These are phyloP conservation scores for Cataglyphis altisquamis DNA, from an alignment of 2,888 invertebrate genomes.

Conservation along the genomic window DNA sequence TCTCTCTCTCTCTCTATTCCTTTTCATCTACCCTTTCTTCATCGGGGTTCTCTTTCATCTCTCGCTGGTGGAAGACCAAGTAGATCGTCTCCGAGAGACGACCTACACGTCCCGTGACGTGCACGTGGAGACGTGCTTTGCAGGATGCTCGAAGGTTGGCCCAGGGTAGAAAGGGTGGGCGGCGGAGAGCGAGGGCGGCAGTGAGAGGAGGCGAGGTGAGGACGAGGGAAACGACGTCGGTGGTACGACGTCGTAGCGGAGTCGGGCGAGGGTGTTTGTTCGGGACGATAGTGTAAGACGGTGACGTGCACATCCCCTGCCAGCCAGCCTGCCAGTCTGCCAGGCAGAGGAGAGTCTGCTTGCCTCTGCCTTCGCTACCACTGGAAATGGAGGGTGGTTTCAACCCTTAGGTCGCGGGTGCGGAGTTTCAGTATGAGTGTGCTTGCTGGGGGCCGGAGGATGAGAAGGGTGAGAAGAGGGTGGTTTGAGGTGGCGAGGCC, in stretches of 20 bases:
- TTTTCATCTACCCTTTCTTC: constrained; percentile 42
- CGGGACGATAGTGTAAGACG: constrained; percentile 86
- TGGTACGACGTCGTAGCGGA: constrained; percentile 68
- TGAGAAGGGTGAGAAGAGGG: constrained; percentile 67
- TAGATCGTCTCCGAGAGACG: constrained; percentile 67
- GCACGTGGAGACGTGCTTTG: constrained; percentile 68
- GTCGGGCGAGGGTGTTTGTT: constrained; percentile 83
- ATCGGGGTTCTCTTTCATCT: constrained; percentile 41
- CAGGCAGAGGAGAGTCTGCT: constrained; percentile 73
- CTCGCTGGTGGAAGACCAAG: constrained; percentile 56
- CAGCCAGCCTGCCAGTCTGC: constrained; percentile 80
- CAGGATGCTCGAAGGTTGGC: constrained; percentile 80
- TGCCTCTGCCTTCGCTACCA: constrained; percentile 80
- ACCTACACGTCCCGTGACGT: constrained; percentile 72
- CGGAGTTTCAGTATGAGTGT: constrained; percentile 74
- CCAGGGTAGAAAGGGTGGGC: constrained; percentile 55
- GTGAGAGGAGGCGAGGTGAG: constrained; percentile 29
- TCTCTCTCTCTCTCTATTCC: constrained; percentile 21
- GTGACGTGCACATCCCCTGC: constrained; percentile 85
- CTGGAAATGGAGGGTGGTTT: constrained; percentile 83
- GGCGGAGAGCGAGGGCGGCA: constrained; percentile 56
- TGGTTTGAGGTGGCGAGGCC: constrained; percentile 77
- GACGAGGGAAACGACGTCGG: constrained; percentile 71
- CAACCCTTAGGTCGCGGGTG: constrained; percentile 82
- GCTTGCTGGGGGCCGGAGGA: constrained; percentile 63